Base-by-base conservation (phyloP, 1,140 invertebrate species). In the Medauroidea extradentata region DNA sequence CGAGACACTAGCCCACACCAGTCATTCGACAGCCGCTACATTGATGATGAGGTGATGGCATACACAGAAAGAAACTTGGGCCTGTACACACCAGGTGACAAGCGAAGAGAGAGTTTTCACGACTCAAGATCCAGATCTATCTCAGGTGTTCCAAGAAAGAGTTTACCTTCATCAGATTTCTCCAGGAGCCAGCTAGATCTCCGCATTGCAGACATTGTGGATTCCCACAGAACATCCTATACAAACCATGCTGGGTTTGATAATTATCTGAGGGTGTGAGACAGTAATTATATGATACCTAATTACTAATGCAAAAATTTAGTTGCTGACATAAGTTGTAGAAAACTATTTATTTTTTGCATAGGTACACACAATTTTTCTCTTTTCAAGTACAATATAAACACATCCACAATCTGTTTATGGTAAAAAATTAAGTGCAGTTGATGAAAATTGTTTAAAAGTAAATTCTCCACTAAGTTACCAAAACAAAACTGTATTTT, bases 201-300 rank as follows among this genome's bases (percentile, higher is more conserved):
- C 3, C 18, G 44, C 44, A 44, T 49, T 21, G 19, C 23, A 8
- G 43, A 46, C n/a, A 24, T 49, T 2, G 48, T 27, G 46, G 56
- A 57, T n/a, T 39, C 29, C 44, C n/a, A 48, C 18, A 57, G 56
- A 51, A 38, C 56, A n/a, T 50, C 46, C 21, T 56, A 44, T n/a
- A 21, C 25, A 23, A 48, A 50, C n/a, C 27, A 43, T 24, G 18
- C 19, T 21, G 56, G 56, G 50, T 49, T 38, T 29, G 39, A 57
- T 51, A 49, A 57, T n/a, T 50, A 48, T 51, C 42, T 24, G 42
- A 57, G 56, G 56, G 56, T 57, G 56, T 57, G 56, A 24, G 16
- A 50, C 29, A 46, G 44, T 21, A 25, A 46, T 25, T n/a, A 25
- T 13, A 46, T 34, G 29, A 34, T 34, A n/a, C n/a, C n/a, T n/a